Evolutionary conservation across 2,113 vertebrate genomes (phyloP).

Genomic region (Saimiri boliviensis): DNA sequence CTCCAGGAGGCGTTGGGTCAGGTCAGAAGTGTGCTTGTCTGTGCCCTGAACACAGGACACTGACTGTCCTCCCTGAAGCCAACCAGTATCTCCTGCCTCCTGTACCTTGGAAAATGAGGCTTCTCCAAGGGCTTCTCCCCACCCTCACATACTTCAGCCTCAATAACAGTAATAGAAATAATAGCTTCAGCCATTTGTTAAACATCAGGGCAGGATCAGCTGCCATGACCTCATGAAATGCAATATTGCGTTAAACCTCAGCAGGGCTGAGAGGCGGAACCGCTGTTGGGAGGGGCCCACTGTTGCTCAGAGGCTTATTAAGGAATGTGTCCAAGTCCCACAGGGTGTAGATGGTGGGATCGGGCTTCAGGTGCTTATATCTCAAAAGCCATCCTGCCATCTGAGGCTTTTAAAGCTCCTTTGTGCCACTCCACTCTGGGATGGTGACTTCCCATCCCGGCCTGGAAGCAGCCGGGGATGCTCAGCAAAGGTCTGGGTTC

Average conservation of each 20-base stretch:
- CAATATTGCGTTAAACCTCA: rapidly evolving
- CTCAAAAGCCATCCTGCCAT: rapidly evolving
- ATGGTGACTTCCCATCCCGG: background rate
- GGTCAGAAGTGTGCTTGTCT: background rate
- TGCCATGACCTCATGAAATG: rapidly evolving
- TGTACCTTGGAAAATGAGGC: background rate
- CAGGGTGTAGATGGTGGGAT: rapidly evolving
- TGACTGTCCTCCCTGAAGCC: background rate
- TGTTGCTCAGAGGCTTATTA: rapidly evolving
- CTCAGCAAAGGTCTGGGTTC: background rate
- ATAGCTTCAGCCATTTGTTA: rapidly evolving
- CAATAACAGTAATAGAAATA: background rate
- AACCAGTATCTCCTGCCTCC: background rate
- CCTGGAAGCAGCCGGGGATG: too few relatives aligned
- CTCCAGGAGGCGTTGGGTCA: background rate
- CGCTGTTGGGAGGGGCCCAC: background rate
- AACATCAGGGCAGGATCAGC: background rate
- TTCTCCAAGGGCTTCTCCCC: background rate
- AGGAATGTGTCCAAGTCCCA: too few relatives aligned
- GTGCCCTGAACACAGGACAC: background rate
- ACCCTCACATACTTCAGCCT: background rate
- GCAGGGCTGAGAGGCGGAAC: background rate
- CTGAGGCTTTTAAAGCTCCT: background rate
- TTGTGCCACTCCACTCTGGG: rapidly evolving
- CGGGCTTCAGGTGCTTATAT: rapidly evolving